Evolutionary conservation across 64 coral and sea anemone species (phyloP), one percentile per base, ranked within the genome.

Genomic region (Anthopleura sola): DNA sequence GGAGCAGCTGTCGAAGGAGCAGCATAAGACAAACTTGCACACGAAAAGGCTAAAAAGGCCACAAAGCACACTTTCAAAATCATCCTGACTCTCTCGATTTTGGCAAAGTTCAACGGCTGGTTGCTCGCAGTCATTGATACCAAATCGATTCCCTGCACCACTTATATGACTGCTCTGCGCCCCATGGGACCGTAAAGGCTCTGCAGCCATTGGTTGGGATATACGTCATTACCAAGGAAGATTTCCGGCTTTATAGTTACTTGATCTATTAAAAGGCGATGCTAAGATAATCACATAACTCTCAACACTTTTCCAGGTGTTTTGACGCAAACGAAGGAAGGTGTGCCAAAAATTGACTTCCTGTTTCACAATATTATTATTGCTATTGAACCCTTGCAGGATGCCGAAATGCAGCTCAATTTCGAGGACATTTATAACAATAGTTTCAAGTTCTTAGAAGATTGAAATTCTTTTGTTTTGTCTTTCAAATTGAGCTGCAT

Each of bases 191-290:
- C 28, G 66, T 31, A 3, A 15, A 71, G 26, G 13, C n/a, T 34
- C 13, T 71, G 31, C 29, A 71, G 20, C 29, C 28, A 71, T 71
- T 71, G 66, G 66, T 5, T 71, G 29, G 66, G 34, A 34, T 34
- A 71, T 71, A 34, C 66, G 66, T 71, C 66, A 31, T 32, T 5
- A 32, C 3, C 26, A 36, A 31, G 10, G 26, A 3, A 16, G 2
- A 71, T 71, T 71, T 71, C 66, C 66, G 66, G 66, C 66, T 71
- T n/a, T n/a, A n/a, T 62, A 62, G 58, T n/a, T n/a, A 62, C 58
- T 26, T 26, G 58, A 62, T 9, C 50, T 17, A n/a, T n/a, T n/a
- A n/a, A n/a, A 53, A 53, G 13, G 23, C 58, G 58, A 62, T 62
- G 8, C 58, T 3, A 1, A 62, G 14, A 12, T 17, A 53, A 14